phyloP scores from a whole-genome alignment of 30 jellyfish, hydroid and myxozoan species.

The Phacellophora camtschatica region DNA sequence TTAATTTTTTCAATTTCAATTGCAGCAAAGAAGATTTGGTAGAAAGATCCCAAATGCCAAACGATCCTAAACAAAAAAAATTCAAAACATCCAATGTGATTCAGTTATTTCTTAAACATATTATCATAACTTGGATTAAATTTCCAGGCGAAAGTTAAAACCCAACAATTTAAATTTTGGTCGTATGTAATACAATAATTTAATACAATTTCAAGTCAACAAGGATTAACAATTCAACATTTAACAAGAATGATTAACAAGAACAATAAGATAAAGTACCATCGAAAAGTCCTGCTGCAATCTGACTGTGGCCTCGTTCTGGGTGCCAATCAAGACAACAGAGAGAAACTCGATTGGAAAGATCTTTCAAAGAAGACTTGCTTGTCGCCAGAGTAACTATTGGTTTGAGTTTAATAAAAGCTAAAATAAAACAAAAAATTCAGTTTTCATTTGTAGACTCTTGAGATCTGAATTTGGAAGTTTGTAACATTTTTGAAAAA shows the following conservation, averaged over 20 bases:
- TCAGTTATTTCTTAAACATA: no score
- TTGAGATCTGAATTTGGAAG: no score
- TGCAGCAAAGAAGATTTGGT: conserved; percentile 38
- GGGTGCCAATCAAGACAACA: conserved; percentile 73
- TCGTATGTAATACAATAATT: no score
- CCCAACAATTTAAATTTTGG: no score
- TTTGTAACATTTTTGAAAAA: no score
- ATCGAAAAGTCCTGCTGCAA: conserved; percentile 85
- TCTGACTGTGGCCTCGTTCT: conserved; percentile 28
- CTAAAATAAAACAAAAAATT: not conserved
- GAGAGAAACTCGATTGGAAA: not conserved
- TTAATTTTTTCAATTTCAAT: no score
- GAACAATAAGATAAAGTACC: conserved; percentile 56
- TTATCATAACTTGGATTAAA: no score
- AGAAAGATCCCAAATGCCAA: conserved; percentile 64
- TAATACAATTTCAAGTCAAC: not conserved
- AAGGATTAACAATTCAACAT: not conserved
- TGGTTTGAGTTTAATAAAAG: conserved; percentile 32
- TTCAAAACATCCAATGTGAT: no score
- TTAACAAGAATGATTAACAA: no score
- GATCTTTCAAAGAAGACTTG: not conserved
- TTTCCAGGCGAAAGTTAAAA: no score
- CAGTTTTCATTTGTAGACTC: no score
- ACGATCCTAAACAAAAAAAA: conserved; percentile 33
- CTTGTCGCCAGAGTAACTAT: conserved; percentile 35